Evolutionary conservation across 2,888 invertebrate species (phyloP), one percentile per base, ranked within the genome.

Genomic region (Tanytarsus gracilentus): DNA sequence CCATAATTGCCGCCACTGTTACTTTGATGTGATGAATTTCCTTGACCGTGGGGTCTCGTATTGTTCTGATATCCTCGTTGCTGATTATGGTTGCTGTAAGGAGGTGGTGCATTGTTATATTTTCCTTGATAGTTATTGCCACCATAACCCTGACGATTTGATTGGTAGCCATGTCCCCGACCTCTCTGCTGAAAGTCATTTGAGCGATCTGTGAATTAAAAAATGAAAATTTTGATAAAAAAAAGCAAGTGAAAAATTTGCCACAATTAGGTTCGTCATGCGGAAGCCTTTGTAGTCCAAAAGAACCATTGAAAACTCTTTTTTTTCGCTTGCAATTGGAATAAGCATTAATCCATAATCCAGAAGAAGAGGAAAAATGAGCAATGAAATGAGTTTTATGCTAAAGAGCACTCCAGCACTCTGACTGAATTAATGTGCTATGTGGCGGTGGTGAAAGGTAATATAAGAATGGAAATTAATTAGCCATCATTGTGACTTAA

Each of bases 121-220:
- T 30, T 27, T 3, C 16, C 16, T 30, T 29, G 27, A 30, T 51
- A 30, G 16, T 29, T 14, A n/a, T n/a, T n/a, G n/a, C n/a, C n/a
- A n/a, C n/a, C 14, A 51, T 30, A 51, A 7, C 51, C 51, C 26
- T 49, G 18, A 2, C 39, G 53, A 25, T 55, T 55, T 21, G 29
- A 33, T 29, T 30, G 52, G 7, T 26, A 29, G 25, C n/a, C n/a
- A n/a, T n/a, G n/a, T n/a, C 30, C n/a, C 8, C 30, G 33, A 23
- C 58, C 48, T n/a, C n/a, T n/a, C n/a, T n/a, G n/a, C 30, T 58
- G 58, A 26, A 39, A 44, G 25, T 58, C 23, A 26, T 58, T 58
- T n/a, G n/a, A n/a, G 14, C 58, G 58, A 30, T 39, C 58, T 58
- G 58, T 2, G 48, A 48, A 29, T 1, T 21, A 4, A 50, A 14